A percentile compares a stretch with the other conserved stretches of the same genome.
Conservation (phyloP, 1,140 invertebrate species). For the Scaptomyza hsui region DNA sequence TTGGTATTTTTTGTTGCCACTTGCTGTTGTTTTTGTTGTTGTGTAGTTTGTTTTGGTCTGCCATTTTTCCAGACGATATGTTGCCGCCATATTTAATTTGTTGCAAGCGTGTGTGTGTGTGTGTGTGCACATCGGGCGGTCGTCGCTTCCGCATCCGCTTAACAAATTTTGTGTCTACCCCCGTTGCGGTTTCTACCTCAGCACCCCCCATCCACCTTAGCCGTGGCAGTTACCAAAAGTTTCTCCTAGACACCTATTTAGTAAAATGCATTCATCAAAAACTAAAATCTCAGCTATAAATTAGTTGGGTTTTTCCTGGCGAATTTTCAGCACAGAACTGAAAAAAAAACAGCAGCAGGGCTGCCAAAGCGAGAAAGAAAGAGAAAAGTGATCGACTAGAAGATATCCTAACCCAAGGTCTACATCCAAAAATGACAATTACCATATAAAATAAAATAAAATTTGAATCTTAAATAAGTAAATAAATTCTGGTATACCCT, state of each 20-base stretch:
- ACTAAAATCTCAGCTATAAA: constrained; percentile 69
- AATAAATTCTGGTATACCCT: too few species aligned
- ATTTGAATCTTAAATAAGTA: too few species aligned
- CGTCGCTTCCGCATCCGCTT: constrained; percentile 54
- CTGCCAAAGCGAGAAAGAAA: neutral
- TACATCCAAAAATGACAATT: too few species aligned
- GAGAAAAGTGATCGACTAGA: neutral
- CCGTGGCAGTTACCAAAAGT: constrained; percentile 13
- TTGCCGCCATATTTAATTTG: constrained; percentile 81
- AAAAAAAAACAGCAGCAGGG: constrained; percentile 18
- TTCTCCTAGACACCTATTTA: constrained; percentile 31
- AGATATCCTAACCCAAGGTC: neutral
- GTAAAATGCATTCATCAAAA: constrained; percentile 63
- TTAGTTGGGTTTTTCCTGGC: constrained; percentile 53
- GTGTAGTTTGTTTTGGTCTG: constrained; percentile 72
- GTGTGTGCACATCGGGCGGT: constrained; percentile 20
- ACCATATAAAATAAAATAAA: too few species aligned
- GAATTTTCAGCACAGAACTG: constrained; percentile 52
- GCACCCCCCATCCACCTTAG: neutral
- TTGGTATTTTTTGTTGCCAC: constrained; percentile 30
- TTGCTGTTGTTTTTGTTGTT: constrained; percentile 19
- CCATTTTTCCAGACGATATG: constrained; percentile 80
- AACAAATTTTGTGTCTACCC: constrained; percentile 48
- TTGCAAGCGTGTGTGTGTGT: constrained; percentile 54
- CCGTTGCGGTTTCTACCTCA: constrained; percentile 21